These are phyloP conservation scores for Apodemia mormo DNA, from an alignment of 2,888 invertebrate genomes.

Conservation along the genomic window DNA sequence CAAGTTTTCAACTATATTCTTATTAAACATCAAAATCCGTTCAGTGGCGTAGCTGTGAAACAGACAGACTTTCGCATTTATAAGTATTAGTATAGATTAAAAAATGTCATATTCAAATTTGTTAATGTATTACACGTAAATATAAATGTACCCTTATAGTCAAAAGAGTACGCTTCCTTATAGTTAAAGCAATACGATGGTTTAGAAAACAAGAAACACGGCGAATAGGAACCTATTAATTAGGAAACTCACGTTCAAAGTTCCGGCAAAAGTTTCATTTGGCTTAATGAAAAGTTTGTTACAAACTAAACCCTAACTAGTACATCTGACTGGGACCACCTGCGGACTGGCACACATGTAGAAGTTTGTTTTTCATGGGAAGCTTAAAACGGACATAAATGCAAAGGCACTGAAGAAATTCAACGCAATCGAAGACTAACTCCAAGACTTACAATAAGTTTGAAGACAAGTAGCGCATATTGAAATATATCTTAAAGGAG, in stretches of 20 bases:
- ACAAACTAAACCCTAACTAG: slow-evolving; percentile 44
- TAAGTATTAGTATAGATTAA: no score
- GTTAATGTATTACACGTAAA: neutral
- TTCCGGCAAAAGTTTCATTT: slow-evolving; percentile 36
- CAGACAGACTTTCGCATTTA: no score
- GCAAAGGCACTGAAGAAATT: neutral
- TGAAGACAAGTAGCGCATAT: no score
- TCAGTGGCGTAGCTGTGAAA: no score
- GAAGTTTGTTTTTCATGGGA: slow-evolving; percentile 56
- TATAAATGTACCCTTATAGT: neutral
- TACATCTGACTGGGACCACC: slow-evolving; percentile 49
- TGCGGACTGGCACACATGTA: slow-evolving; percentile 27
- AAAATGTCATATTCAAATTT: no score
- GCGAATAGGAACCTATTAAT: slow-evolving; percentile 26
- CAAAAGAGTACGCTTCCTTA: no score
- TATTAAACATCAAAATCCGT: no score
- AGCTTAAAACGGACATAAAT: slow-evolving; percentile 15
- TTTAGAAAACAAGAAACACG: neutral
- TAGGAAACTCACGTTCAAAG: slow-evolving; percentile 34
- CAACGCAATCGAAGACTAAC: neutral
- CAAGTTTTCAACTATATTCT: no score
- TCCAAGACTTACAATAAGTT: neutral
- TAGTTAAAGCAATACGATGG: neutral
- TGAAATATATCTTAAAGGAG: no score
- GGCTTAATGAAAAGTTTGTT: slow-evolving; percentile 48